Conservation (phyloP, 2,113 vertebrate species). For the Chaetorhynchus papuensis region DNA sequence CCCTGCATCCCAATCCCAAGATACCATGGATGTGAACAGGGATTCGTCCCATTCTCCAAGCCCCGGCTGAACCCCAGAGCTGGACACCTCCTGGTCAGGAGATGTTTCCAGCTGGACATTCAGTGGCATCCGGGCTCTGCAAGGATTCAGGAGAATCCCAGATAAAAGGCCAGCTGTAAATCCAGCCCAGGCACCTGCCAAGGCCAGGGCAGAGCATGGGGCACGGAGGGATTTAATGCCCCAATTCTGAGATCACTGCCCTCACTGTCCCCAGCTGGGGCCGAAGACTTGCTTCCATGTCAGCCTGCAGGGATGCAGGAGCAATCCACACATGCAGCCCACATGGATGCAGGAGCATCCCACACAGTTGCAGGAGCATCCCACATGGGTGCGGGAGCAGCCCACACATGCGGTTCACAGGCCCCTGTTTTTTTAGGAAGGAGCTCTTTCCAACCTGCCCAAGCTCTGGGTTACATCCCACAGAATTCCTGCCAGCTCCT, state of each 20-base stretch:
- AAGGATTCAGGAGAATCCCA: neutral
- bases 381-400: neutral
- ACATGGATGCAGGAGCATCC: accelerated
- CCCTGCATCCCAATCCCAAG: neutral
- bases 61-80: neutral
- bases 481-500: neutral
- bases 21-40: neutral
- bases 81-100: neutral
- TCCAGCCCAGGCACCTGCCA: neutral
- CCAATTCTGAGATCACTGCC: accelerated
- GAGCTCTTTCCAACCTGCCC: neutral
- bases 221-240: neutral
- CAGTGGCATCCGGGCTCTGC: accelerated
- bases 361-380: accelerated
- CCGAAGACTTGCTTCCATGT: accelerated
- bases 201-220: too few relatives aligned
- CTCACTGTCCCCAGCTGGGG: neutral
- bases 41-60: neutral
- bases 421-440: neutral
- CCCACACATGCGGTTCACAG: accelerated
- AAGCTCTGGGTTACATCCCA: accelerated
- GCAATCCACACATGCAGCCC: accelerated
- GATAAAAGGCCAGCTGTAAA: neutral
- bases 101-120: neutral
- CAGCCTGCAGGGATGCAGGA: neutral